Evolutionary conservation across 2,888 invertebrate species (phyloP), one percentile per base, ranked within the genome.

Genomic region (Malthinus seriepunctatus): DNA sequence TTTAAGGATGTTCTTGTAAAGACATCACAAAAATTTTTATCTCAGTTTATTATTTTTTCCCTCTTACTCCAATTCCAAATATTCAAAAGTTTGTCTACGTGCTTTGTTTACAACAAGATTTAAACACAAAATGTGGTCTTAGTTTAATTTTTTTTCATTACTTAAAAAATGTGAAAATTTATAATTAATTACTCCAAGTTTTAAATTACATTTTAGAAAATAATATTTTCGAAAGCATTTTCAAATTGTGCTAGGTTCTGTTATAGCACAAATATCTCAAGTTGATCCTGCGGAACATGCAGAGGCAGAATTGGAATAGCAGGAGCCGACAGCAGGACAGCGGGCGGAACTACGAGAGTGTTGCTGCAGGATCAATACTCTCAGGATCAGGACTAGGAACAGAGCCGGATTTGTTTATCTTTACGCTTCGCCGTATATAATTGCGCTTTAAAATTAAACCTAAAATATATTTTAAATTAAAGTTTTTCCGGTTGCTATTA

Each of bases 281-380:
- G 64, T 65, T 66, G 64, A 61, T 68, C 66, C 64, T 60, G 64
- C 67, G 56, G 61, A 64, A 64, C 56, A 60, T 67, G 66, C 67
- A 64, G 39, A 42, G 23, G 67, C 64, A 63, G 63, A 64, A 67
- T 64, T 67, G 66, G 59, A 59, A 59, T 66, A 63, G 63, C 67
- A 65, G 60, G 63, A 66, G 63, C 55, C 54, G 38, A 39, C 50
- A 56, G 59, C 60, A 60, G 60, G 60, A 60, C 60, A 57, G 55
- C 62, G 62, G 58, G 62, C 58, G 61, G 61, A 55, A 61, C 61
- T 53, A 53, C 54, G 50, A 60, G 54, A 54, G 56, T 51, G 61
- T 56, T 64, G 63, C 67, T 64, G 68, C 67, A 66, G 67, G 70
- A 70, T 70, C 70, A 70, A 70, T 70, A 70, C 70, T 69, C 68